Evolutionary conservation across 2,113 vertebrate species (phyloP).

Genomic region (Ceyx cyanopectus): DNA sequence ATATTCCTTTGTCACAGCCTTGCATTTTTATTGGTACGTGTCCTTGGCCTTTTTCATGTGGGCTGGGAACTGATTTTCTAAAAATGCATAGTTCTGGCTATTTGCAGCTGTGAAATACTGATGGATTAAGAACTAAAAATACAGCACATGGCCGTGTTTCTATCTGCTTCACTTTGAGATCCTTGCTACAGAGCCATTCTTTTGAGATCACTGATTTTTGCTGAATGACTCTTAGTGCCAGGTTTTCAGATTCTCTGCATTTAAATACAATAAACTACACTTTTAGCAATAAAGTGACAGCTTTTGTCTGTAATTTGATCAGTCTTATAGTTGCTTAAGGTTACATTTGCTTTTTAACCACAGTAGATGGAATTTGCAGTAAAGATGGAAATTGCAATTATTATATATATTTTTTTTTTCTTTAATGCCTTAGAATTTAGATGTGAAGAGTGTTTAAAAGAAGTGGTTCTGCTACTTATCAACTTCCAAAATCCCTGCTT

Average conservation of each 20-base stretch:
- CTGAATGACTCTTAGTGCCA: background rate
- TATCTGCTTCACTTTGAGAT: background rate
- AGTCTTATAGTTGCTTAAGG: background rate
- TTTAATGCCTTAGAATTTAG: background rate
- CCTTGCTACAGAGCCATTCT: background rate
- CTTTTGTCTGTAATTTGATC: background rate
- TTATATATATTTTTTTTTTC: background rate
- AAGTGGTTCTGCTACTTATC: background rate
- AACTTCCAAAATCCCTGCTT: background rate
- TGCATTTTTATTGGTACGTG: background rate
- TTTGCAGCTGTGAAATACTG: constrained; percentile 66
- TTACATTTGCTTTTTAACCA: background rate
- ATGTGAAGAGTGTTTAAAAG: background rate
- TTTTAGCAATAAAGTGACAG: background rate
- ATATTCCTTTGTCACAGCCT: background rate
- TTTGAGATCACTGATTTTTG: background rate
- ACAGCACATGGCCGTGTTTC: constrained; percentile 33
- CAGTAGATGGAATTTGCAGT: background rate
- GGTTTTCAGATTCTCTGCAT: background rate
- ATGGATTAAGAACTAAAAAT: constrained; percentile 68
- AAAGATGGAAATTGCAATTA: background rate
- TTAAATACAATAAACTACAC: background rate
- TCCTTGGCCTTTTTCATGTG: constrained; percentile 61
- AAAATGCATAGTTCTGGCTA: constrained; percentile 61
- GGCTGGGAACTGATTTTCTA: constrained; percentile 58